These are phyloP conservation scores for Dolichallabes microphthalmus DNA, from an alignment of 2,113 vertebrate genomes.

Conservation along the genomic window DNA sequence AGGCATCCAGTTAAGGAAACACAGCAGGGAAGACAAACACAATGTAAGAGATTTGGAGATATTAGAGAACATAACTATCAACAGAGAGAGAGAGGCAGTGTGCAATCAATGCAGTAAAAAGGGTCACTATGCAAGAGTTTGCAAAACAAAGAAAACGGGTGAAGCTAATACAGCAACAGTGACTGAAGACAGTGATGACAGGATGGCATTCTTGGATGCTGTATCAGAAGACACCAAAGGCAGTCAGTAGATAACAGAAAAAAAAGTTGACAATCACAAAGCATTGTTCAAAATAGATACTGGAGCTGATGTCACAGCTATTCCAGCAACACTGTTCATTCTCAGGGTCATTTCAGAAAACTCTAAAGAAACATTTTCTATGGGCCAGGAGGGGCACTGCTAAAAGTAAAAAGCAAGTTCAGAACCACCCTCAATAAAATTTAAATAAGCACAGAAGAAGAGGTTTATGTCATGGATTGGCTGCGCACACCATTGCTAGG, in stretches of 20 bases:
- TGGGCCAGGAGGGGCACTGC: neutral
- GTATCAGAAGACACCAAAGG: too few species aligned
- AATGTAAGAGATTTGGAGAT: neutral
- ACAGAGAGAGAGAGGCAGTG: neutral
- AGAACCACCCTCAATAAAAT: neutral
- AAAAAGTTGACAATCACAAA: neutral
- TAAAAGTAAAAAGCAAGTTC: slow-evolving; percentile 20
- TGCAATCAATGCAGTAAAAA: neutral
- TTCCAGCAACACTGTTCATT: slow-evolving; percentile 4
- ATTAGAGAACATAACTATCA: neutral
- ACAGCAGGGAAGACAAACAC: neutral
- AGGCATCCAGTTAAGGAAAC: too few species aligned
- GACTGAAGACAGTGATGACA: neutral
- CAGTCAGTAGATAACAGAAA: neutral
- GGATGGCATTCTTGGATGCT: neutral
- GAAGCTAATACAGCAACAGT: neutral
- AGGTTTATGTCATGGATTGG: neutral
- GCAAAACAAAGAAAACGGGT: neutral
- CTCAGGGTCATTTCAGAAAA: neutral
- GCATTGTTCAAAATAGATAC: slow-evolving; percentile 44
- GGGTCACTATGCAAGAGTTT: neutral
- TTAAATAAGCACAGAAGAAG: neutral
- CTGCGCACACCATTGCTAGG: neutral
- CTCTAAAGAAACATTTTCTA: neutral
- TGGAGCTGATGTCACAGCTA: slow-evolving; percentile 20